A percentile compares a stretch with the other conserved stretches of the same genome.
These are phyloP conservation scores for Drosophila saltans DNA, from an alignment of 1,140 invertebrate genomes.

Conservation along the genomic window DNA sequence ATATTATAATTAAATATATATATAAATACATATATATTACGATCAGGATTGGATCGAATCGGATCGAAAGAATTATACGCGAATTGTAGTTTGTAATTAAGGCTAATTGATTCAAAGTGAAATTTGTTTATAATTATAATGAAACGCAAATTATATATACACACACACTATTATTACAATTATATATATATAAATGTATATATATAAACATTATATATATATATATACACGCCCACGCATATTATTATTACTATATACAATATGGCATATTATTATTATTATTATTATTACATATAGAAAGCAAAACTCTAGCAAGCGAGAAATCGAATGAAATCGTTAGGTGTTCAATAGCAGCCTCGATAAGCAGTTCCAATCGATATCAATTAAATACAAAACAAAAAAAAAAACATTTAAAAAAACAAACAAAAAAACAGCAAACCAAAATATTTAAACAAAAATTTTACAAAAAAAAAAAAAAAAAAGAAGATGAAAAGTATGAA, in stretches of 20 bases:
- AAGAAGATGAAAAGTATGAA: background rate
- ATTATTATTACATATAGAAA: conserved; percentile 36
- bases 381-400: conserved; percentile 2
- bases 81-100: conserved; percentile 80
- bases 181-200: conserved; percentile 24
- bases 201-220: conserved; percentile 36
- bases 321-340: conserved; percentile 44
- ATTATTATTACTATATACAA: conserved; percentile 76
- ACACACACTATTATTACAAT: conserved; percentile 33
- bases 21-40: background rate
- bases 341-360: conserved; percentile 54
- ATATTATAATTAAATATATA: conserved; percentile 41
- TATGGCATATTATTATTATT: conserved; percentile 75
- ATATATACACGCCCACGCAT: conserved; percentile 39
- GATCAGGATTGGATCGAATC: conserved; percentile 10
- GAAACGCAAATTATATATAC: conserved; percentile 65
- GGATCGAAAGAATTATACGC: conserved; percentile 56
- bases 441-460: conserved; percentile 9
- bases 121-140: conserved; percentile 76
- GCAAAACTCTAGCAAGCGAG: conserved; percentile 52
- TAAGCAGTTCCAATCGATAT: conserved; percentile 45
- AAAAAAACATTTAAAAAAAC: conserved; percentile 18
- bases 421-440: conserved; percentile 15
- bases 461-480: background rate
- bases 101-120: conserved; percentile 59